These are phyloP conservation scores for Eucriotettix oculatus DNA, from an alignment of 2,888 invertebrate genomes.

Conservation along the genomic window DNA sequence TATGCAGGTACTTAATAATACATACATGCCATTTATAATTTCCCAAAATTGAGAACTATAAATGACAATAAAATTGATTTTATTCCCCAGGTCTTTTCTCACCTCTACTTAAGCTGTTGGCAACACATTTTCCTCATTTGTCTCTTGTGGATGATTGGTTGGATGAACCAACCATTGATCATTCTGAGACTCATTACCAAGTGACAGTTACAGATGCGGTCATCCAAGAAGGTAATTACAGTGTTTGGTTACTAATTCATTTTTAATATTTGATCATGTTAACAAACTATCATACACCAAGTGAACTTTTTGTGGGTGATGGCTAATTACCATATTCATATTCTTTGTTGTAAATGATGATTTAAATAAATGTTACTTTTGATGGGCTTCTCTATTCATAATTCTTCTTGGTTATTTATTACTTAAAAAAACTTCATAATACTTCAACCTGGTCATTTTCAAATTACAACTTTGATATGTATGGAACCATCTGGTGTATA, in stretches of 20 bases:
- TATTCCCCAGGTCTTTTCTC: conserved; percentile 57
- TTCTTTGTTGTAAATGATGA: too few relatives aligned
- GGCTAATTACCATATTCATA: too few relatives aligned
- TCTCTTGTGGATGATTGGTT: conserved; percentile 94
- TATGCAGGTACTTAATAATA: conserved; percentile 39
- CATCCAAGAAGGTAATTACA: conserved; percentile 18
- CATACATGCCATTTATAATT: background rate
- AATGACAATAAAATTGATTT: background rate
- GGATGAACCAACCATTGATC: conserved; percentile 39
- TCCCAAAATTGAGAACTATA: background rate
- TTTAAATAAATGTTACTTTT: too few relatives aligned
- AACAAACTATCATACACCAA: too few relatives aligned
- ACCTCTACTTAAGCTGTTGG: conserved; percentile 67
- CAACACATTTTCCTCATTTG: conserved; percentile 88
- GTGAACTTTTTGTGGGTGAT: too few relatives aligned
- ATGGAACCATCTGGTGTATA: too few relatives aligned
- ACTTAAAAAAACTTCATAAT: too few relatives aligned
- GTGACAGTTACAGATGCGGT: conserved; percentile 8
- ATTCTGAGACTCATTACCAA: conserved; percentile 15
- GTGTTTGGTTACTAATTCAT: background rate
- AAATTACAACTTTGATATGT: too few relatives aligned
- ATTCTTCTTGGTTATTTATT: too few relatives aligned
- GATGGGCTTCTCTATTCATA: too few relatives aligned
- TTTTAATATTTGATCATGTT: too few relatives aligned
- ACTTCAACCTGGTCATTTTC: too few relatives aligned